Evolutionary conservation across 1,140 invertebrate genomes (phyloP), one percentile per base, ranked within the genome.

Genomic region (Campodea augens): DNA sequence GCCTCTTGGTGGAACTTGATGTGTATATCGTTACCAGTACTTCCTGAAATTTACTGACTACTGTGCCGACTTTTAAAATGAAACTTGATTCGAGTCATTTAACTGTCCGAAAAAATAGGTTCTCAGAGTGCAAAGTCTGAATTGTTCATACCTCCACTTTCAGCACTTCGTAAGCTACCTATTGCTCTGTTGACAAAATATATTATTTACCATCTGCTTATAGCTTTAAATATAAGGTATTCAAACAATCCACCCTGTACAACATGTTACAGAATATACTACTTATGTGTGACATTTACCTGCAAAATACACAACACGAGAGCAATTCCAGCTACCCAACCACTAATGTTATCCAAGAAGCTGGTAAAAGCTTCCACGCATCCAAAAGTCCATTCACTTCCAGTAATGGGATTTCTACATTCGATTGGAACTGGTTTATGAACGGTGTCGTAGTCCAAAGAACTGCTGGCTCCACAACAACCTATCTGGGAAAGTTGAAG

Each of bases 311-410:
- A 80, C 41, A 81, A 65, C 3, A 70, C 66, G 50, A 89, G 68
- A 2, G 78, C 74, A 18, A 89, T 63, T 2, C 77, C 82, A 24
- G 80, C 76, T n/a, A 87, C 65, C 83, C 84, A 87, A 5, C 72
- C 72, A n/a, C 80, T 73, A 56, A 80, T 77, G 38, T 75, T 72
- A 55, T 87, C 81, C 45, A 90, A 66, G 60, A 78, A 85, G 76
- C 79, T 83, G 7, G 81, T 84, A 43, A 89, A 57, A 57, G 85
- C 79, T 44, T 86, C 79, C 0, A 84, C 77, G 54, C 86, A 90
- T 12, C 84, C 83, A 52, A 87, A 75, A 58, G 78, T 83, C 61
- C 78, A 89, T 7, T 82, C 80, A 59, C 88, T 87, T 37, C 86
- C 86, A 4, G 81, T 88, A 1, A 87, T 80, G 0, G 79, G 77